Evolutionary conservation across 2,888 invertebrate species (phyloP), one percentile per base, ranked within the genome.

Genomic region (Rapana venosa): DNA sequence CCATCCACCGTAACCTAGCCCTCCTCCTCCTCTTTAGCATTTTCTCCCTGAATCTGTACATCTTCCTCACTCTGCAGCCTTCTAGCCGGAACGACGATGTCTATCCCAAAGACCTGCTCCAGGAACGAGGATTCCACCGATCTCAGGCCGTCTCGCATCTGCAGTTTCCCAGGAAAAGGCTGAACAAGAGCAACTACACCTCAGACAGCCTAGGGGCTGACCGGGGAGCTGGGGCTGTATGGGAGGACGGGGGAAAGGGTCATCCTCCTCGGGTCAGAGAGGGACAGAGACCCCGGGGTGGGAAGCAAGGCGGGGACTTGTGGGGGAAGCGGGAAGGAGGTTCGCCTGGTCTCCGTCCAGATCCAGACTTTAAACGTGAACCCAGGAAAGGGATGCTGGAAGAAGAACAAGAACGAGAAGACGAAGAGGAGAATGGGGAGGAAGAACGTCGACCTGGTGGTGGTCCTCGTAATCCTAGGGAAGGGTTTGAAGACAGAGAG

Each of bases 131-230:
- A 15, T 85, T 20, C 32, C 70, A 83, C 56, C 74, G 85, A 74
- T 70, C 74, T 15, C 70, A 17, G 35, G 89, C 35, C 22, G n/a
- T 58, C 84, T 84, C 47, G 32, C 88, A 88, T 35, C 36, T 89
- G 70, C 89, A 89, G 89, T 32, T 77, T 17, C 89, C 89, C 70
- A 83, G 89, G 56, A 83, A 58, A 17, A 26, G 74, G 15, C 83
- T 89, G 22, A 89, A 89, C 89, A 89, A 89, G 58, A 89, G 89
- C 89, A 89, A 89, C 89, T 89, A 85, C 74, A 89, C 89, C 30
- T 89, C 89, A 26, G 89, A 83, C 70, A 89, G 89, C 74, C 20
- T 84, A 6, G 89, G 89, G 6, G 66, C 85, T 22, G 89, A 85
- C 47, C 74, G 30, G n/a, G 35, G n/a, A 15, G 88, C 58, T 4